Evolutionary conservation across 2,888 invertebrate genomes (phyloP).

Genomic region (Eilema depressum): DNA sequence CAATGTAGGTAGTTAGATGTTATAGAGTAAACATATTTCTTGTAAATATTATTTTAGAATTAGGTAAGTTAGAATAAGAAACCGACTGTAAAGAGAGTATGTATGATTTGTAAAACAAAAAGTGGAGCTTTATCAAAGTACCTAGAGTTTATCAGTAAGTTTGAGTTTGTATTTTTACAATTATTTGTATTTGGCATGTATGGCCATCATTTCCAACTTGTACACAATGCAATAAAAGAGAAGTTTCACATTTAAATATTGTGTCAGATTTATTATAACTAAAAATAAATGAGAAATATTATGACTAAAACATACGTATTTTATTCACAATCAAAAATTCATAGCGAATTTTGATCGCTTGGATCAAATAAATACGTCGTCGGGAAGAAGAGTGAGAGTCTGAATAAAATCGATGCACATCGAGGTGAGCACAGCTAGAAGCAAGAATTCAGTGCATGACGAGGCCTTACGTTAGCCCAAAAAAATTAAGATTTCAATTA

Average conservation of each 20-base stretch:
- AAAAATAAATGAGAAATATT: constrained; percentile 82
- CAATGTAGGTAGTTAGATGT: constrained; percentile 80
- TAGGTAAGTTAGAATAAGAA: constrained; percentile 70
- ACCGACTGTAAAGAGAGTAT: constrained; percentile 85
- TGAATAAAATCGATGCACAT: too few relatives aligned
- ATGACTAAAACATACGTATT: constrained; percentile 47
- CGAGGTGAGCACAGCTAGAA: too few relatives aligned
- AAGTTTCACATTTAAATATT: constrained; percentile 73
- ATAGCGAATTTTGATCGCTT: not conserved
- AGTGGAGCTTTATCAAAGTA: constrained; percentile 86
- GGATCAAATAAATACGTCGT: too few relatives aligned
- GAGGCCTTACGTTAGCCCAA: too few relatives aligned
- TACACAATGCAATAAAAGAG: constrained; percentile 74
- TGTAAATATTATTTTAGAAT: constrained; percentile 79
- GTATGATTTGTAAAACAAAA: constrained; percentile 87
- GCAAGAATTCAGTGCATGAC: too few relatives aligned
- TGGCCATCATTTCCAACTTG: constrained; percentile 77
- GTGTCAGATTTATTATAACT: constrained; percentile 82
- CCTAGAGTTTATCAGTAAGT: constrained; percentile 81
- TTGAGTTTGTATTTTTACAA: constrained; percentile 86
- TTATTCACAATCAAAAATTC: not conserved
- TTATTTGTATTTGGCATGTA: constrained; percentile 77
- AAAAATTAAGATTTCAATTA: too few relatives aligned
- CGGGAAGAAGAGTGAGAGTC: too few relatives aligned
- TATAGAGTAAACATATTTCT: constrained; percentile 77